phyloP scores from a whole-genome alignment of 2,797 vertebrate species.

The Poecile montanus region DNA sequence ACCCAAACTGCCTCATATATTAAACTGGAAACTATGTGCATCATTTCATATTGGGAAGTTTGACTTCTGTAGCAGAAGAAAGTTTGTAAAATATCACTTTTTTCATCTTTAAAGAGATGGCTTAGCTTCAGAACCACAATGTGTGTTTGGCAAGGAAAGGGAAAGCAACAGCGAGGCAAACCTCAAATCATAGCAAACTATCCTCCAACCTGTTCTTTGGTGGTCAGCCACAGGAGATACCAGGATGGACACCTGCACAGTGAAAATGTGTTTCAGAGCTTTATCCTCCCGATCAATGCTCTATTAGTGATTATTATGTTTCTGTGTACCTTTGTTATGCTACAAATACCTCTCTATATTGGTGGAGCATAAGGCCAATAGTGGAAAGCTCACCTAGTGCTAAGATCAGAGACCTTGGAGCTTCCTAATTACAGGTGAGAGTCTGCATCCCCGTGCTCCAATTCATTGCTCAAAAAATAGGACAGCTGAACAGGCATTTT shows the following conservation, averaged over 20 bases:
- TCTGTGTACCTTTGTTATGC: not conserved
- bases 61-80: not conserved
- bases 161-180: not conserved
- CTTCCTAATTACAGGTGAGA: not conserved
- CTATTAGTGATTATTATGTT: not conserved
- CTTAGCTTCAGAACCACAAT: not conserved
- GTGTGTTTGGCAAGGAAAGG: not conserved
- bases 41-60: not conserved
- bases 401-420: not conserved
- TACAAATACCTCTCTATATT: not conserved
- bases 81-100: not conserved
- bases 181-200: not conserved
- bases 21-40: not conserved
- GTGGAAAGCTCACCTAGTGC: not conserved
- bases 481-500: not conserved
- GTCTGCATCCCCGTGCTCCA: not conserved
- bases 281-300: not conserved
- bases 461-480: not conserved
- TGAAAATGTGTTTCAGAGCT: not conserved
- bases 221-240: not conserved
- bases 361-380: not conserved
- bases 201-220: not conserved
- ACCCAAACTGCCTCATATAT: not conserved
- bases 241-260: not conserved
- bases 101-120: not conserved